phyloP scores from a whole-genome alignment of 2,113 vertebrate genomes.

The Paratilapia polleni region DNA sequence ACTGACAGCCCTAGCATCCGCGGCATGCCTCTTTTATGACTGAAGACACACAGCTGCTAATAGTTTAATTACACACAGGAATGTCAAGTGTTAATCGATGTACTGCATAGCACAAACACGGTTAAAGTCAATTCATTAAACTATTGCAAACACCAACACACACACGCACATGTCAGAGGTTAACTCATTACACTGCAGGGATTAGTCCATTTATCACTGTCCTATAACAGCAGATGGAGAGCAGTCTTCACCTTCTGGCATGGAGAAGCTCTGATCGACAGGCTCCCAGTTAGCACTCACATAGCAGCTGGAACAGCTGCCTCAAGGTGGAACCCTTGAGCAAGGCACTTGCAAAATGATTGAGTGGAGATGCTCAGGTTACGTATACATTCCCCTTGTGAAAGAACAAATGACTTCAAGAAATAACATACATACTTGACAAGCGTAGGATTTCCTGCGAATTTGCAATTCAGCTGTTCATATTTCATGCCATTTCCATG shows the following conservation, averaged over 20 bases:
- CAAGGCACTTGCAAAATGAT: slow-evolving; percentile 1
- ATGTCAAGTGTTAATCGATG: slow-evolving; percentile 21
- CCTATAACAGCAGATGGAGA: slow-evolving; percentile 45
- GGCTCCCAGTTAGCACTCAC: neutral
- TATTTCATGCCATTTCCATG: neutral
- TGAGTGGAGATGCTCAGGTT: neutral
- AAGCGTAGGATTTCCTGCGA: neutral
- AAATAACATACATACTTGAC: neutral
- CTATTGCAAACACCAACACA: slow-evolving; percentile 1
- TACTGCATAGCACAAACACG: neutral
- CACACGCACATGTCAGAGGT: slow-evolving; percentile 6
- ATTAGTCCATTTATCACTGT: slow-evolving; percentile 25
- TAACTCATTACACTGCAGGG: slow-evolving; percentile 13
- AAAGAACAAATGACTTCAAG: neutral
- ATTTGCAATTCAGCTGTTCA: neutral
- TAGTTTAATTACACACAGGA: slow-evolving; percentile 26
- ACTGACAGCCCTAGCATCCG: neutral
- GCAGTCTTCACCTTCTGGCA: slow-evolving; percentile 30
- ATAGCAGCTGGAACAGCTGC: slow-evolving; percentile 15
- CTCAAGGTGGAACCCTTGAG: slow-evolving; percentile 46
- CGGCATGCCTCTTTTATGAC: neutral
- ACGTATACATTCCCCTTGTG: neutral
- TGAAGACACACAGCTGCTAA: neutral
- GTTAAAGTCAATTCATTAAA: slow-evolving; percentile 19
- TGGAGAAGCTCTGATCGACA: slow-evolving; percentile 16